Evolutionary conservation across 2,888 invertebrate genomes (phyloP).

Genomic region (Salpingus planirostris): DNA sequence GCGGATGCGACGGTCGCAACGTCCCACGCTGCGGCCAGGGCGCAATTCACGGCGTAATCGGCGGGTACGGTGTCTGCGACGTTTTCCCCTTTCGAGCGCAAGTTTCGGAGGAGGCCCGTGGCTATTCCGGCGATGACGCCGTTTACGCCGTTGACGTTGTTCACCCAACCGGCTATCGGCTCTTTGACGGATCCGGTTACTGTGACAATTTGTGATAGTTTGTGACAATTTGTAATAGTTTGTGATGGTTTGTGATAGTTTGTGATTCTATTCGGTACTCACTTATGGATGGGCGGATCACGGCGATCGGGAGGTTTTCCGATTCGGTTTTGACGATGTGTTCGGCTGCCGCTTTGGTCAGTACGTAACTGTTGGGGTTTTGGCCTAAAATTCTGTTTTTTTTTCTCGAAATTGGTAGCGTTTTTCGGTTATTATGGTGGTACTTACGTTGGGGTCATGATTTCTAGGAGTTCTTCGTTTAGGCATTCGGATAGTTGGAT

Average conservation of each 20-base stretch:
- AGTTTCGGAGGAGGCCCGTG: constrained; percentile 52
- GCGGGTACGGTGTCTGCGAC: constrained; percentile 61
- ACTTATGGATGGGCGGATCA: constrained; percentile 80
- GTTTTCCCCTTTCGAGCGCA: constrained; percentile 45
- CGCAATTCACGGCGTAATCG: constrained; percentile 23
- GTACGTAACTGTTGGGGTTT: constrained; percentile 70
- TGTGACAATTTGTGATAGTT: constrained; percentile 8
- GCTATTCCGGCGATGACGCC: constrained; percentile 43
- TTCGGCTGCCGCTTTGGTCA: constrained; percentile 83
- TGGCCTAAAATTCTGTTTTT: constrained; percentile 16
- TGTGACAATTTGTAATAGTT: not conserved
- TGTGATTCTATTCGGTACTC: no score
- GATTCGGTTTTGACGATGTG: constrained; percentile 59
- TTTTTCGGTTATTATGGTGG: not conserved
- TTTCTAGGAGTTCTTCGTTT: constrained; percentile 35
- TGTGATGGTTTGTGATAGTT: not conserved
- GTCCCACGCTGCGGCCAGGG: constrained; percentile 26
- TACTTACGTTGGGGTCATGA: constrained; percentile 32
- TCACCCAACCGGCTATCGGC: constrained; percentile 53
- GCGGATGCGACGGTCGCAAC: constrained; percentile 20
- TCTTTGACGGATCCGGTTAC: constrained; percentile 28
- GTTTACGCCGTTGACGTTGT: constrained; percentile 58
- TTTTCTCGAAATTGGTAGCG: constrained; percentile 1
- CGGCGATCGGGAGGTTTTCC: constrained; percentile 61
- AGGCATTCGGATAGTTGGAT: constrained; percentile 40